Conservation (phyloP, 2,888 invertebrate genomes). For the Drosophila siamana region DNA sequence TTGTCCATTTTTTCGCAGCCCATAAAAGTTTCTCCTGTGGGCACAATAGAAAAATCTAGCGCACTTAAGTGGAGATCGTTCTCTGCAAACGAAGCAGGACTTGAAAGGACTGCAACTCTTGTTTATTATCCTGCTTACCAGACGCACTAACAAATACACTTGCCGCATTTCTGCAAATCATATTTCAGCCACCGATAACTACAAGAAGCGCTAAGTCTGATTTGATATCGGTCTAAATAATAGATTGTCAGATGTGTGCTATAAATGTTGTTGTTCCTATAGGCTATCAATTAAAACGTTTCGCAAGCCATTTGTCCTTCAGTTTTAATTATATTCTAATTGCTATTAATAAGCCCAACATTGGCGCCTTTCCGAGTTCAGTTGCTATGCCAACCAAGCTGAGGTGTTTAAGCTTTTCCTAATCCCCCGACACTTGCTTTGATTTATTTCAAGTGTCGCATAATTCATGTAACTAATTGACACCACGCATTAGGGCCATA, state of each 20-base stretch:
- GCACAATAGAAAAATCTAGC: conserved; percentile 1
- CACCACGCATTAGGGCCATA: conserved; percentile 56
- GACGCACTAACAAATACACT: too few species aligned
- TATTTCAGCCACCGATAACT: too few species aligned
- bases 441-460: conserved; percentile 37
- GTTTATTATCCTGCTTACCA: background rate
- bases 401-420: background rate
- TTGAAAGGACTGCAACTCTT: background rate
- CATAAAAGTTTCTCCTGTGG: conserved; percentile 33
- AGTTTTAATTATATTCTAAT: background rate
- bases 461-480: conserved; percentile 68
- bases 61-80: background rate
- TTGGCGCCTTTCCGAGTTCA: background rate
- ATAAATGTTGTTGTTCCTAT: too few species aligned
- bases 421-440: conserved; percentile 2
- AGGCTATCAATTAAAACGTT: too few species aligned
- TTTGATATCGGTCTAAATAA: too few species aligned
- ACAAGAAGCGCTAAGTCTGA: too few species aligned
- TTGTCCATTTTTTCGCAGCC: conserved; percentile 20
- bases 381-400: background rate
- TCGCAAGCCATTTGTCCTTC: too few species aligned
- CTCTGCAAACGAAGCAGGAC: background rate
- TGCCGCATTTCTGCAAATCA: too few species aligned
- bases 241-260: too few species aligned
- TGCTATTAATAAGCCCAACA: background rate